Conservation (phyloP, 2,113 vertebrate species). For the Pteronura brasiliensis region DNA sequence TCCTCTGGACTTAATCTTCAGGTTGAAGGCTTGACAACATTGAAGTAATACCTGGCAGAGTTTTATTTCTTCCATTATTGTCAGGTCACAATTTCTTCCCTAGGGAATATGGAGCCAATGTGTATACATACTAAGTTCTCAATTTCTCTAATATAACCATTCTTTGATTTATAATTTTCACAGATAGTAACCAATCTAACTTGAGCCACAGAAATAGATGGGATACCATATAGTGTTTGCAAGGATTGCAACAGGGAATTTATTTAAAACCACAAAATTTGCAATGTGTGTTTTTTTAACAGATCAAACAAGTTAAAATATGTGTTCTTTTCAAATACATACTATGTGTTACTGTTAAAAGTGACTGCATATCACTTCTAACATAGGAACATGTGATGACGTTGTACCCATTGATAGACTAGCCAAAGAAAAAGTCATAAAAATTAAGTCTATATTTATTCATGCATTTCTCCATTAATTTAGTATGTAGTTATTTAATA, state of each 20-base stretch:
- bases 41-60: neutral
- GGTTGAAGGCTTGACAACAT: neutral
- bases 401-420: neutral
- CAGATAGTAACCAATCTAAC: neutral
- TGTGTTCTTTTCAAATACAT: neutral
- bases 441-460: neutral
- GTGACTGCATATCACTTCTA: neutral
- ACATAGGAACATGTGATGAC: neutral
- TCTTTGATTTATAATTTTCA: neutral
- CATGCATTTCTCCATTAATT: neutral
- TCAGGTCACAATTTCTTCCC: neutral
- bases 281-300: neutral
- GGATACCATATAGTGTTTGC: neutral
- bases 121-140: neutral
- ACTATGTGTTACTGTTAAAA: neutral
- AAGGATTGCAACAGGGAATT: neutral
- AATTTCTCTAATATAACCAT: neutral
- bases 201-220: neutral
- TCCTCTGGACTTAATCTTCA: neutral
- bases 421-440: neutral
- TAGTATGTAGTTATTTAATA: neutral
- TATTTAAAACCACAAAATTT: neutral
- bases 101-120: neutral
- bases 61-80: conserved; percentile 35
- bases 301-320: neutral